Percentiles rank a stretch among this genome's conserved stretches.
Evolutionary conservation across 2,113 vertebrate species (phyloP).

Genomic region (Gavialis gangeticus): DNA sequence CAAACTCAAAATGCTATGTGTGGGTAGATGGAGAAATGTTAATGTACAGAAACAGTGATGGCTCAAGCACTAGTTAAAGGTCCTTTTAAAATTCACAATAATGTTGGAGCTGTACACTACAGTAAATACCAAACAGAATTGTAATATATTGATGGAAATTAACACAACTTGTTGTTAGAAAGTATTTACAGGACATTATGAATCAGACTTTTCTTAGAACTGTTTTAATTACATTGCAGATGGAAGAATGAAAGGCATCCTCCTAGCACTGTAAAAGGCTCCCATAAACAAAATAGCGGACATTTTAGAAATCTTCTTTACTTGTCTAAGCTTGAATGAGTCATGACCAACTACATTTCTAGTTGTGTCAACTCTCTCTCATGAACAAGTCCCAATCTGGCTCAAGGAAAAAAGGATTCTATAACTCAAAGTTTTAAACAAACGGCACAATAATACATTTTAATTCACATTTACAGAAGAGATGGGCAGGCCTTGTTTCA

Average conservation of each 20-base stretch:
- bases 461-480: background rate
- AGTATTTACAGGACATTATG: constrained; percentile 11
- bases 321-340: constrained; percentile 9
- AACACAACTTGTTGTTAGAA: constrained; percentile 28
- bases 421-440: constrained; percentile 4
- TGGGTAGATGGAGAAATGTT: background rate
- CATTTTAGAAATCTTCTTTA: constrained; percentile 34
- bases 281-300: constrained; percentile 29
- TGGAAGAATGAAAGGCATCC: constrained; percentile 5
- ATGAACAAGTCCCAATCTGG: background rate
- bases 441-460: constrained; percentile 9
- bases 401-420: background rate
- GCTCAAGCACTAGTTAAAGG: constrained; percentile 14
- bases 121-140: constrained; percentile 33
- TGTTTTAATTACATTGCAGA: constrained; percentile 28
- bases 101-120: constrained; percentile 29
- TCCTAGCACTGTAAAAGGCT: constrained; percentile 21
- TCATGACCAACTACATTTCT: constrained; percentile 42
- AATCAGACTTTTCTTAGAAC: constrained; percentile 17
- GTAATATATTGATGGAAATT: constrained; percentile 15
- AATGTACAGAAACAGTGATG: constrained; percentile 7
- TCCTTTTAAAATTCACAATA: background rate
- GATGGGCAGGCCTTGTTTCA: background rate
- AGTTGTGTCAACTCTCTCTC: background rate
- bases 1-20: constrained; percentile 20